A percentile compares a stretch with the other conserved stretches of the same genome.
phyloP scores from a whole-genome alignment of 1,140 invertebrate species.

The Penaeus indicus region DNA sequence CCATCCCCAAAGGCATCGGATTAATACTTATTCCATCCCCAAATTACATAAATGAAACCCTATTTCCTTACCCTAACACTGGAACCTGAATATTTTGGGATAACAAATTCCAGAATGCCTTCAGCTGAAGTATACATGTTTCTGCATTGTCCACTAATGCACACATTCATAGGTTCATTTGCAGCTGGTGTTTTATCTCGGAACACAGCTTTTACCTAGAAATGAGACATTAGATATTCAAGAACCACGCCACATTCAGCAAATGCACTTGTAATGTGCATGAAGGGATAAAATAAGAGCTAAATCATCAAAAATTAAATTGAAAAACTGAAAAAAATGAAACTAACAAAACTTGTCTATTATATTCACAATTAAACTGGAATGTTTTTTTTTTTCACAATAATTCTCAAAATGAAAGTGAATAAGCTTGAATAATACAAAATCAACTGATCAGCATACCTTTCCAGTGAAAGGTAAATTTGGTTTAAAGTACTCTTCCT shows the following conservation, averaged over 20 bases:
- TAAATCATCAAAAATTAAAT: no score
- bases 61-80: neutral
- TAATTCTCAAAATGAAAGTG: neutral
- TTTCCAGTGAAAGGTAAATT: conserved; percentile 48
- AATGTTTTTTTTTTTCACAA: neutral
- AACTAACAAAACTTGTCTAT: no score
- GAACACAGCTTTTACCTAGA: conserved; percentile 5
- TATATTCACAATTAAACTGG: no score
- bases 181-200: conserved; percentile 15
- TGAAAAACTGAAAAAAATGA: no score
- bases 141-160: neutral
- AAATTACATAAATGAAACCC: no score
- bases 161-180: neutral
- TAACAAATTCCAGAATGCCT: neutral
- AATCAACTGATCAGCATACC: conserved; percentile 15
- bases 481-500: conserved; percentile 39
- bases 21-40: no score
- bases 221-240: neutral
- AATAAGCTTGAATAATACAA: neutral
- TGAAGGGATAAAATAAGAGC: no score
- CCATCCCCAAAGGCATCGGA: no score
- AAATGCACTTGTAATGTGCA: neutral
- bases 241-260: neutral
- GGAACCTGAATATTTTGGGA: neutral
- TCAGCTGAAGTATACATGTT: conserved; percentile 4